Conservation (phyloP, 2,113 vertebrate genomes). For the Bostrychus sinensis region DNA sequence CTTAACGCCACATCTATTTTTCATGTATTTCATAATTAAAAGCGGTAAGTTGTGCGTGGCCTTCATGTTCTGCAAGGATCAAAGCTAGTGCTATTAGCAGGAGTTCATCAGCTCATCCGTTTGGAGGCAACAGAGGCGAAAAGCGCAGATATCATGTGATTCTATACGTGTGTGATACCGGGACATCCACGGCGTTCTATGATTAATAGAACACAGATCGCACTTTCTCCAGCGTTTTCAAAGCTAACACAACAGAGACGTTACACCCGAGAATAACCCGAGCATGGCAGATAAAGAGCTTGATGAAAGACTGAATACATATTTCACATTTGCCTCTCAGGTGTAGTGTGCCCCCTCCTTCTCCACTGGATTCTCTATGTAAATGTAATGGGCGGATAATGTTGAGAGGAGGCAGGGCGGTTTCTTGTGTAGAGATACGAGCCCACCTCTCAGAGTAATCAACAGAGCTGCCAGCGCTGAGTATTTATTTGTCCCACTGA, state of each 20-base stretch:
- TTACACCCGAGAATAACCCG: conserved; percentile 54
- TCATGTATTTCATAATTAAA: conserved; percentile 84
- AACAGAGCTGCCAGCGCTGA: conserved; percentile 56
- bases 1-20: conserved; percentile 80
- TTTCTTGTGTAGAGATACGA: conserved; percentile 34
- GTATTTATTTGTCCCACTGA: conserved; percentile 75
- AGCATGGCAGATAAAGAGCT: conserved; percentile 59
- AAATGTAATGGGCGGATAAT: conserved; percentile 67
- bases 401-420: conserved; percentile 49
- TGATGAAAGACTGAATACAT: conserved; percentile 72
- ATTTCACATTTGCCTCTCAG: conserved; percentile 65
- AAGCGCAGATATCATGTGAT: conserved; percentile 67
- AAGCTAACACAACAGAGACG: conserved; percentile 66
- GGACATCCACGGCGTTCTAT: conserved; percentile 61
- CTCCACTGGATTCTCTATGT: conserved; percentile 60
- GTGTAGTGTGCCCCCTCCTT: conserved; percentile 58
- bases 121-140: conserved; percentile 59
- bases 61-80: conserved; percentile 71
- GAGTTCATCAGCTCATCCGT: conserved; percentile 74
- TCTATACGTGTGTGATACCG: conserved; percentile 64
- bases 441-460: conserved; percentile 57
- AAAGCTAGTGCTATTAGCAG: conserved; percentile 75
- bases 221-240: conserved; percentile 59
- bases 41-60: conserved; percentile 70
- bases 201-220: conserved; percentile 75